Base-by-base conservation (phyloP, 2,888 invertebrate genomes). In the Argynnis bischoffii region DNA sequence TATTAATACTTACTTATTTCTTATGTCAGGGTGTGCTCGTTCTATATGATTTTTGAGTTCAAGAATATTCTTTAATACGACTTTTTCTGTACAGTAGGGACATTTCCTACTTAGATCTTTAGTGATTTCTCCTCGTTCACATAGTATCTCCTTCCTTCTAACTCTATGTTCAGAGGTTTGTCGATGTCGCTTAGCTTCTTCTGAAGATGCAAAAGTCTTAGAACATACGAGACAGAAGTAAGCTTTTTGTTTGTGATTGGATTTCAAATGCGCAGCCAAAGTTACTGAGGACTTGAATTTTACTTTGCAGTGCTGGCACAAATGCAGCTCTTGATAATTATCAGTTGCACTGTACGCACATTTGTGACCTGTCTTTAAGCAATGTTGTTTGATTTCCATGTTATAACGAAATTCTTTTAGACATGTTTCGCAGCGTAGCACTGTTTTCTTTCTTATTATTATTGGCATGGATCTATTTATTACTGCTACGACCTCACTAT, bases 381-480 rank as follows among this genome's bases (percentile, higher is more conserved):
- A 88, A 79, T 96, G 96, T 14, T 92, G 84, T 61, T 95, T 94
- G 47, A 97, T 84, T 81, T 97, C 96, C 13, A 96, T 91, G 73
- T 97, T 97, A 79, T 95, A 96, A 16, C 95, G 93, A 81, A 98
- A 98, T 50, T 93, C 90, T 78, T 94, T 90, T 13, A 83, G 82
- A 81, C 98, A 98, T 21, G 94, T 94, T 1, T 86, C 86, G 81
- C 98, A 98, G 70, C 89, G 86, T 5, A 96, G 82, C 0, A 93
- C 89, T 2, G 93, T 91, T 69, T 95, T 94, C 78, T 95, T 95
- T 72, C 95, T 93, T 68, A 97, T 95, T 46, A 95, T 94, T 60
- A 97, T 95, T 1, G 97, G 97, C 79, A 97, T 96, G 0, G 97
- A 97, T 76, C 96, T 93, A 80, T 97, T 97, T 72, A 97, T 95